Base-by-base conservation (phyloP, 2,797 vertebrate genomes). In the Labroides dimidiatus region DNA sequence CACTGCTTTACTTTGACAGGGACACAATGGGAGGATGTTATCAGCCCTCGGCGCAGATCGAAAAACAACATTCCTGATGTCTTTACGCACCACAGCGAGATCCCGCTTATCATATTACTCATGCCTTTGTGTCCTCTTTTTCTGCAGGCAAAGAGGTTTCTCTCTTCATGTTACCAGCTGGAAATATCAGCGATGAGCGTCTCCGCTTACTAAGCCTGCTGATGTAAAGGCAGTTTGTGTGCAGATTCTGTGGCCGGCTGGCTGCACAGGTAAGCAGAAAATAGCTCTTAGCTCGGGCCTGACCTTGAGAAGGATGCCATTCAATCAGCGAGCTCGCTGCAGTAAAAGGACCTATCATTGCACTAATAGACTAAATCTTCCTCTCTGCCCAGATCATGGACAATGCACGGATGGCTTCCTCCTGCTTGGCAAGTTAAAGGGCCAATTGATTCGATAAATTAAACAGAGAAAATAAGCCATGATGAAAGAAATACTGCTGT, bases 261-360 rank as follows among this genome's bases (percentile, higher is more conserved):
- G 84, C 89, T 93, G 92, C 92, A 90, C 91, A 93, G 92, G 92
- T 92, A 91, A 92, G 91, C 92, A 91, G 82, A 91, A 92, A 92
- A 92, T 84, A 88, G 81, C 90, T 92, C 82, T 90, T 84, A 91
- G 88, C 89, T 82, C 48, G 19, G 39, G 79, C 77, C 87, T 89
- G 92, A 93, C 92, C 92, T 92, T 92, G 90, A 90, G 64, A 74
- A 76, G 86, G 85, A 87, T 84, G 89, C 86, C 88, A 91, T 91
- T 89, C 90, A 91, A 89, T 93, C 89, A 91, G 90, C 20, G 50
- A 62, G 84, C 89, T 64, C 37, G 56, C 86, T n/a, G 78, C 85
- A 81, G 89, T 87, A 89, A 89, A 49, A 84, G 86, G 80, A 69
- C 80, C 81, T 68, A 90, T 92, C 90, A 89, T 87, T 84, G 91